Evolutionary conservation across 2,113 vertebrate species (phyloP).

Genomic region (Miniopterus natalensis): DNA sequence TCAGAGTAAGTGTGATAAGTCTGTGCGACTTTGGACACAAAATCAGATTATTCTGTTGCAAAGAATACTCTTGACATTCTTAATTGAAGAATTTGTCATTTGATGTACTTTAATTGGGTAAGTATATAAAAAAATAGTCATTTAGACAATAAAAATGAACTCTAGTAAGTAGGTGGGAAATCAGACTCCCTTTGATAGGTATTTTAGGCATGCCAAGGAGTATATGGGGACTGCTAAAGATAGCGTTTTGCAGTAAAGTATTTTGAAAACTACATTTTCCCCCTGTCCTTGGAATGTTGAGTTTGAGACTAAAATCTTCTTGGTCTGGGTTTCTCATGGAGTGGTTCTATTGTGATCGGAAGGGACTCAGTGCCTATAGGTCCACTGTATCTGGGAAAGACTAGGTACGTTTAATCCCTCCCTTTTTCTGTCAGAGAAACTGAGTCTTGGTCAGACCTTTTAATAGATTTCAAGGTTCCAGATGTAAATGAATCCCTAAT

Average conservation of each 20-base stretch:
- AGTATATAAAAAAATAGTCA: neutral
- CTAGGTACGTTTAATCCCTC: conserved; percentile 11
- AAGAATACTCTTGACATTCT: conserved; percentile 26
- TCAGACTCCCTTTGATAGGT: neutral
- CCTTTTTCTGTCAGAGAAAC: conserved; percentile 31
- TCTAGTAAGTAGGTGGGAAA: neutral
- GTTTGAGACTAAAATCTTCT: conserved; percentile 19
- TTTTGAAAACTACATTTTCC: neutral
- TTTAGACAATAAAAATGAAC: conserved; percentile 39
- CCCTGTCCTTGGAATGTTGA: neutral
- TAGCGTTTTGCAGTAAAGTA: conserved; percentile 40
- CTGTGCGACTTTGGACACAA: conserved; percentile 22
- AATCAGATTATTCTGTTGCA: conserved; percentile 3
- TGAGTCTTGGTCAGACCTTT: conserved; percentile 22
- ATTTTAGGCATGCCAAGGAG: conserved; percentile 3
- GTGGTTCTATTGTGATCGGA: neutral
- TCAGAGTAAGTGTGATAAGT: conserved; percentile 19
- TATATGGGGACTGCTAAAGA: conserved; percentile 4
- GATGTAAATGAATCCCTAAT: neutral
- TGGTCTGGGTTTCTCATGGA: neutral
- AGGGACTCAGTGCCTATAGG: neutral
- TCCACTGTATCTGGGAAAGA: neutral
- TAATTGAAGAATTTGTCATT: conserved; percentile 39
- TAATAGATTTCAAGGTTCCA: neutral
- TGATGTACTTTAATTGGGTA: conserved; percentile 14